phyloP scores from a whole-genome alignment of 2,797 vertebrate genomes.

The Mormyrops attenuatus region DNA sequence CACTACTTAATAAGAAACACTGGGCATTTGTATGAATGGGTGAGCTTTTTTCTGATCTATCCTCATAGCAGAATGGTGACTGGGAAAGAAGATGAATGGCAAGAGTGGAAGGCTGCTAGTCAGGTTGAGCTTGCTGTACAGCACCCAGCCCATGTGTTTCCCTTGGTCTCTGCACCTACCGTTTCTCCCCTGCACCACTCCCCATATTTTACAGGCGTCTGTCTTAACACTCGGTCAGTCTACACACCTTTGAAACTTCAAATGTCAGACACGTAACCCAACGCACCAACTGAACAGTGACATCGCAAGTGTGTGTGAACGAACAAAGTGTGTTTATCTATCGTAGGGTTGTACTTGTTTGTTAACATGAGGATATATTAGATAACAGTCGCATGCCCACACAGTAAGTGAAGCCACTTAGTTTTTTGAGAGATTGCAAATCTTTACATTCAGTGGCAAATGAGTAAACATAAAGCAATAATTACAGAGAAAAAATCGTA shows the following conservation, averaged over 20 bases:
- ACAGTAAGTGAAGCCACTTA: neutral
- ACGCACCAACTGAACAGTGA: neutral
- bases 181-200: neutral
- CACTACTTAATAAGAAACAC: neutral
- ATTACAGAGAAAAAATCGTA: neutral
- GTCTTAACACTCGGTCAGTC: neutral
- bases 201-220: neutral
- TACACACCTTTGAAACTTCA: neutral
- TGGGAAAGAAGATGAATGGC: constrained; percentile 17
- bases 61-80: constrained; percentile 30
- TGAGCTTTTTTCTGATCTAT: constrained; percentile 22
- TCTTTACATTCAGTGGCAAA: neutral
- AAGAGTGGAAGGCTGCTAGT: constrained; percentile 20
- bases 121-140: constrained; percentile 11
- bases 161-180: neutral
- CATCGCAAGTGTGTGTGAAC: neutral
- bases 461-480: neutral
- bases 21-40: neutral
- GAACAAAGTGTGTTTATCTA: neutral
- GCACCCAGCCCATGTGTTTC: neutral
- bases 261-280: neutral
- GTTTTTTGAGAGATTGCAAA: neutral
- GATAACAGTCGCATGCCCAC: neutral
- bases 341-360: neutral
- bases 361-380: neutral